A percentile compares a stretch with the other conserved stretches of the same genome.
Evolutionary conservation across 2,888 invertebrate genomes (phyloP).

Genomic region (Noctua pronuba): DNA sequence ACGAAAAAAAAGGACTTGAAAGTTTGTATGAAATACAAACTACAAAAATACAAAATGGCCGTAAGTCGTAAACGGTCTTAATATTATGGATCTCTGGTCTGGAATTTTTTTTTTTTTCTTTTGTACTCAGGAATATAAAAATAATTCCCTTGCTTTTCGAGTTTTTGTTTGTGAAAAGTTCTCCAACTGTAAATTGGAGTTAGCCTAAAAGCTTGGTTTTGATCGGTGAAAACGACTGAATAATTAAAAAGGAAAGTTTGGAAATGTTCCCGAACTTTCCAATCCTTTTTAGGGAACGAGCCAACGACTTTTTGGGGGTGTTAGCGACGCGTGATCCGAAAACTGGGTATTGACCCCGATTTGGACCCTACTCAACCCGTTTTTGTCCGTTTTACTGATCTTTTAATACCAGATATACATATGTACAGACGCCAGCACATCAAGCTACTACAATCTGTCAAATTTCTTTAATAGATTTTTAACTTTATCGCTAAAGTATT

Average conservation of each 20-base stretch:
- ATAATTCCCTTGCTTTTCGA: neutral
- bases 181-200: conserved; percentile 41
- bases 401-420: neutral
- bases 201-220: conserved; percentile 28
- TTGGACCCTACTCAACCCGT: conserved; percentile 29
- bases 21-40: too few relatives aligned
- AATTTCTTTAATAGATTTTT: too few relatives aligned
- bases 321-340: conserved; percentile 9
- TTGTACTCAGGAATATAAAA: neutral
- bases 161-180: conserved; percentile 44
- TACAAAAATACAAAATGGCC: too few relatives aligned
- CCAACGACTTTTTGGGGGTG: conserved; percentile 14
- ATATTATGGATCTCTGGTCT: too few relatives aligned
- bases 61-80: too few relatives aligned
- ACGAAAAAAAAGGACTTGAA: too few relatives aligned
- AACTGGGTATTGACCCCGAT: conserved; percentile 15
- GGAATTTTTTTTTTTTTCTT: too few relatives aligned
- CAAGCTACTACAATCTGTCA: too few relatives aligned
- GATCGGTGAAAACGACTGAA: conserved; percentile 38
- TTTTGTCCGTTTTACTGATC: conserved; percentile 10
- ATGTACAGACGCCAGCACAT: too few relatives aligned
- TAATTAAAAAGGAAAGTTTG: conserved; percentile 53
- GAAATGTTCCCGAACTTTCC: conserved; percentile 39
- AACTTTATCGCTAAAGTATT: too few relatives aligned
- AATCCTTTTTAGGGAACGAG: conserved; percentile 37